phyloP scores from a whole-genome alignment of 2,888 invertebrate species.

The Lutraria lutraria region DNA sequence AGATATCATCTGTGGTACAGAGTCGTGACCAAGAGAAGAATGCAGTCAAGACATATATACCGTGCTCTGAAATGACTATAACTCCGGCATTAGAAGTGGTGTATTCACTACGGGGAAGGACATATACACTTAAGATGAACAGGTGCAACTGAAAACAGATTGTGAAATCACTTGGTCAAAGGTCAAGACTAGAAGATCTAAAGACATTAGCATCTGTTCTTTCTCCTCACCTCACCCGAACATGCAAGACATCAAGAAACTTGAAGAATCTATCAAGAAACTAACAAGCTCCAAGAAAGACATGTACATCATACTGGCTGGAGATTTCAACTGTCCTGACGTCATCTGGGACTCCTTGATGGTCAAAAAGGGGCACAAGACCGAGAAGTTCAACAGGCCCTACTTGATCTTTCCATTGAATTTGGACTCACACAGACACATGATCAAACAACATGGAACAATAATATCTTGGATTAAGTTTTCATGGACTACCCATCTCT shows the following conservation, averaged over 20 bases:
- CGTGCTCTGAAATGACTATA: slow-evolving; percentile 47
- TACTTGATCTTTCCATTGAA: slow-evolving; percentile 45
- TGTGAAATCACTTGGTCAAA: slow-evolving; percentile 52
- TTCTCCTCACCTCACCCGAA: slow-evolving; percentile 58
- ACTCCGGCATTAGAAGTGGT: slow-evolving; percentile 32
- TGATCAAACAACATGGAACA: slow-evolving; percentile 44
- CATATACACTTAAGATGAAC: slow-evolving; percentile 19
- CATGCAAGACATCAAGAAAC: slow-evolving; percentile 19
- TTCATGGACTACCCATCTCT: slow-evolving; percentile 60
- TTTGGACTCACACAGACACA: slow-evolving; percentile 51
- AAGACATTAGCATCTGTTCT: slow-evolving; percentile 32
- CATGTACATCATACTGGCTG: slow-evolving; percentile 47
- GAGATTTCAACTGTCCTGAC: slow-evolving; percentile 61
- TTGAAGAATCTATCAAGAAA: slow-evolving; percentile 28
- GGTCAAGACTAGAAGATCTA: slow-evolving; percentile 29
- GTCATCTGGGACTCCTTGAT: slow-evolving; percentile 42
- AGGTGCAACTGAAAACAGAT: slow-evolving; percentile 40
- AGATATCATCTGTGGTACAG: slow-evolving; percentile 49
- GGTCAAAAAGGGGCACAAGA: slow-evolving; percentile 33
- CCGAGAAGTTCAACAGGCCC: slow-evolving; percentile 50
- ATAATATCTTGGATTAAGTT: slow-evolving; percentile 58
- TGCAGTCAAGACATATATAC: slow-evolving; percentile 20
- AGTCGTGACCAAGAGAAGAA: slow-evolving; percentile 40
- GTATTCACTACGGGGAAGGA: slow-evolving; percentile 37
- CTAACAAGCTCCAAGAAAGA: not conserved